Evolutionary conservation across 2,797 vertebrate species (phyloP).

Genomic region (Erpetoichthys calabaricus): DNA sequence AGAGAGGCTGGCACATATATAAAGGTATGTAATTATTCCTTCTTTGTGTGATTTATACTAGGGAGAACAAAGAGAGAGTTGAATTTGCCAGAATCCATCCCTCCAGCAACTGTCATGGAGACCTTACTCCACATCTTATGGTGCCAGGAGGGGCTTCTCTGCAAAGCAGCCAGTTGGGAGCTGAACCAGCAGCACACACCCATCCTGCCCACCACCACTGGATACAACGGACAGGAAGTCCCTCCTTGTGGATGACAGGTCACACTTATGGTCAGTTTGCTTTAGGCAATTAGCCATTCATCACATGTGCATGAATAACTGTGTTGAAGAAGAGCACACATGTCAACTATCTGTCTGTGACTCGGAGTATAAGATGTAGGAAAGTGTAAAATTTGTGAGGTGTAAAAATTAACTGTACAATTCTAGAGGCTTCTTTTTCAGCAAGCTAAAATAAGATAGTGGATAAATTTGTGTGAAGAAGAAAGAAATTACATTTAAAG

Average conservation of each 20-base stretch:
- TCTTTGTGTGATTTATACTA: constrained; percentile 19
- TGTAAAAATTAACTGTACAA: no score
- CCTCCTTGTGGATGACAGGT: constrained; percentile 92
- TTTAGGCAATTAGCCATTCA: neutral
- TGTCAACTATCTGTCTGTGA: no score
- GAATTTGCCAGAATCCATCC: constrained; percentile 85
- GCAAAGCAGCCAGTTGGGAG: constrained; percentile 70
- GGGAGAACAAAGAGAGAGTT: constrained; percentile 87
- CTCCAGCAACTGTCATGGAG: constrained; percentile 73
- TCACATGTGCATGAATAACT: no score
- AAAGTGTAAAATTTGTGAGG: no score
- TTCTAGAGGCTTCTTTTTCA: no score
- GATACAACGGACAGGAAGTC: constrained; percentile 89
- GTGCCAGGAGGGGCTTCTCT: constrained; percentile 69
- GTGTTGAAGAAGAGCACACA: no score
- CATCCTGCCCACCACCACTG: constrained; percentile 83
- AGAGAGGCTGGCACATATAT: no score
- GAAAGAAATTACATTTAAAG: no score
- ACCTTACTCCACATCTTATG: constrained; percentile 82
- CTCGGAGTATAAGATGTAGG: no score
- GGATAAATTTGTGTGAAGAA: no score
- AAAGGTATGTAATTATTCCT: no score
- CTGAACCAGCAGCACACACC: constrained; percentile 63
- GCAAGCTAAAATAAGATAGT: no score
- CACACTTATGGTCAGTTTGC: constrained; percentile 76